These are phyloP conservation scores for Salvelinus sp. DNA, from an alignment of 2,113 vertebrate genomes.

Conservation along the genomic window DNA sequence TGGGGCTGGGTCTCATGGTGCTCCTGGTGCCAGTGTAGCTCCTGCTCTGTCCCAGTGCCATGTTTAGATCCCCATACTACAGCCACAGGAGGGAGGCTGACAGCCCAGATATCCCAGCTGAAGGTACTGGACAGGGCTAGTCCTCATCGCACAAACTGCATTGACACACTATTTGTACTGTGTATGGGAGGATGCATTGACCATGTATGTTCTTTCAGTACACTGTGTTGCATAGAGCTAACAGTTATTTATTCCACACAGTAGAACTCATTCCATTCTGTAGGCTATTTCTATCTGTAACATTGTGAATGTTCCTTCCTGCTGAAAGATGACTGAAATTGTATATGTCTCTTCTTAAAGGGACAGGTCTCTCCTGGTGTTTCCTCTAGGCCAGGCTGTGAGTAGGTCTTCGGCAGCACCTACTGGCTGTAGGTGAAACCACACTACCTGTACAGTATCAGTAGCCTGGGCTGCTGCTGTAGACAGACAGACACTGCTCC, in stretches of 20 bases:
- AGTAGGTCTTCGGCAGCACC: slow-evolving; percentile 92
- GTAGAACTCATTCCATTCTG: neutral
- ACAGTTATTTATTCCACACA: neutral
- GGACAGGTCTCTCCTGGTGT: neutral
- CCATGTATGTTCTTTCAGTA: too few species aligned
- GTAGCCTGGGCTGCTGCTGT: neutral
- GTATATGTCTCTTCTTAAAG: neutral
- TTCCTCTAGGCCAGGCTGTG: slow-evolving; percentile 44
- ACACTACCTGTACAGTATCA: slow-evolving; percentile 14
- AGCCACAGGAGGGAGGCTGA: neutral
- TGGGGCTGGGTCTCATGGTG: neutral
- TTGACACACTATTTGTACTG: too few species aligned
- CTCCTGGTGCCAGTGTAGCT: neutral
- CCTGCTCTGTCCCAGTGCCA: neutral
- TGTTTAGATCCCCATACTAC: neutral
- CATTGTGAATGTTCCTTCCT: neutral
- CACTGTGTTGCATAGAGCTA: too few species aligned
- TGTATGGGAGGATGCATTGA: too few species aligned
- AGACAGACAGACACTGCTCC: slow-evolving; percentile 39
- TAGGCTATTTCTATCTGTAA: neutral
- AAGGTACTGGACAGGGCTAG: too few species aligned
- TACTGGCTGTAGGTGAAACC: slow-evolving; percentile 84
- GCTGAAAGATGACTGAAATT: neutral
- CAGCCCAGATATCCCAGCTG: too few species aligned
- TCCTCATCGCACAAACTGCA: too few species aligned